Conservation (phyloP, 2,113 vertebrate species). For the Odocoileus virginianus region DNA sequence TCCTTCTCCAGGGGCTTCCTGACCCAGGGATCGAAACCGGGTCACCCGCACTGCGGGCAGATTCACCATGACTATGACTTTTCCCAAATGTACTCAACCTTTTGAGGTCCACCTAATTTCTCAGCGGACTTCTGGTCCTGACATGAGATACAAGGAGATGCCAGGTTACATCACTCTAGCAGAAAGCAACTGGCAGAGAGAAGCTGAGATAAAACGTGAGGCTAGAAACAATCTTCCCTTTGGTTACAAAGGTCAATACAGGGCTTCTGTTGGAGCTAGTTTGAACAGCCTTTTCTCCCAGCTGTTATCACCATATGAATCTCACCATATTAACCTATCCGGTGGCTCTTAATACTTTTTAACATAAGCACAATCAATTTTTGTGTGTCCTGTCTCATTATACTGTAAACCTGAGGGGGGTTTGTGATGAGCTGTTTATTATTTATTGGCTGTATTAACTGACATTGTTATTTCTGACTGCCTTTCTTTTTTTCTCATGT, state of each 20-base stretch:
- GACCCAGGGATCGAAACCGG: not conserved
- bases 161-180: not conserved
- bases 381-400: not conserved
- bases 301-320: not conserved
- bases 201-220: not conserved
- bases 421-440: not conserved
- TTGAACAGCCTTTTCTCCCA: not conserved
- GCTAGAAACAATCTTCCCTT: not conserved
- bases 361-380: not conserved
- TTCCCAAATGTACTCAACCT: not conserved
- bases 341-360: not conserved
- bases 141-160: not conserved
- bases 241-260: not conserved
- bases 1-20: not conserved
- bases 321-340: not conserved
- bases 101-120: not conserved
- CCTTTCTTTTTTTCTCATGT: not conserved
- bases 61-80: not conserved
- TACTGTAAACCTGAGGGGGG: not conserved
- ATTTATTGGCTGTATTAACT: not conserved
- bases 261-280: not conserved
- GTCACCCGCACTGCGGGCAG: fast-evolving
- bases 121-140: not conserved
- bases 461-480: not conserved
- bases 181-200: not conserved